Conservation (phyloP, 1,140 invertebrate species). For the Drosophila willistoni region DNA sequence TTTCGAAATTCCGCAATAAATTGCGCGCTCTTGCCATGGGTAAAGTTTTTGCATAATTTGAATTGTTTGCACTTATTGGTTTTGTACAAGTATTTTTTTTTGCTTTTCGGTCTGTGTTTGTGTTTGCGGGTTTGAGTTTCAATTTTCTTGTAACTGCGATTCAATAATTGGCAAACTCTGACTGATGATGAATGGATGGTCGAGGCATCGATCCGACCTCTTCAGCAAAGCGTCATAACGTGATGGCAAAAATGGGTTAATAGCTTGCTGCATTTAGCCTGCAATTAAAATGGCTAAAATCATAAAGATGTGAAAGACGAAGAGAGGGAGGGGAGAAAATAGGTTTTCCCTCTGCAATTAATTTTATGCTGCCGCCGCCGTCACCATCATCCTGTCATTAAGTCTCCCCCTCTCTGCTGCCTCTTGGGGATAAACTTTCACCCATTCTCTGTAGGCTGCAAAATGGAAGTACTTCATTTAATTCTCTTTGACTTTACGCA, state of each 20-base stretch:
- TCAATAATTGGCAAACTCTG: slow-evolving; percentile 11
- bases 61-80: slow-evolving; percentile 68
- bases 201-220: background rate
- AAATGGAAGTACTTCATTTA: slow-evolving; percentile 7
- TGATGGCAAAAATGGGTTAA: slow-evolving; percentile 8
- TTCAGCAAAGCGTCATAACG: background rate
- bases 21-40: slow-evolving; percentile 57
- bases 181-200: background rate
- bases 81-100: slow-evolving; percentile 43
- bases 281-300: slow-evolving; percentile 16
- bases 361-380: background rate
- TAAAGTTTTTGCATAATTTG: slow-evolving; percentile 66
- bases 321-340: background rate
- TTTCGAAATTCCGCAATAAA: slow-evolving; percentile 59
- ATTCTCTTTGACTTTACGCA: slow-evolving; percentile 7
- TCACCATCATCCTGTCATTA: slow-evolving; percentile 14
- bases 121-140: slow-evolving; percentile 27
- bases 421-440: slow-evolving; percentile 3
- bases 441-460: background rate
- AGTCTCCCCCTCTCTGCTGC: background rate
- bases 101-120: background rate
- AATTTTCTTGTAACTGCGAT: slow-evolving; percentile 35
- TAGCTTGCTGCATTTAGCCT: slow-evolving; percentile 17
- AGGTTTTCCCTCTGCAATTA: slow-evolving; percentile 16
- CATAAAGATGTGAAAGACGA: background rate